Evolutionary conservation across 30 jellyfish, hydroid and myxozoan genomes (phyloP).

Genomic region (Rhopilema esculentum): DNA sequence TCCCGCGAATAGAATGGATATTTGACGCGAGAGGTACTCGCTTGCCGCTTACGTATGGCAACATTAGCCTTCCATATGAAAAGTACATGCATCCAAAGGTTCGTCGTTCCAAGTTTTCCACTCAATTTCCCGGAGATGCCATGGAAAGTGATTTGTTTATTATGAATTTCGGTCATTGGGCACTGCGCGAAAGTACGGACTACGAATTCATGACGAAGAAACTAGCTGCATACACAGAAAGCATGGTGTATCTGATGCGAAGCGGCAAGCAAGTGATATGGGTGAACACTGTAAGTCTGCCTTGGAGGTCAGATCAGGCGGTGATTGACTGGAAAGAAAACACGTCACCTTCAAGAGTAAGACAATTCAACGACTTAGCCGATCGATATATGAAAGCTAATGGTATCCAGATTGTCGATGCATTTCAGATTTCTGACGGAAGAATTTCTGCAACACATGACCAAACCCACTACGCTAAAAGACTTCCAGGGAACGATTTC

Average conservation of each 20-base stretch:
- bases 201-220: slow-evolving; percentile 59
- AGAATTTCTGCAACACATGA: slow-evolving; percentile 93
- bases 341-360: slow-evolving; percentile 93
- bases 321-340: slow-evolving; percentile 94
- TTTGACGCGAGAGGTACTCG: slow-evolving; percentile 99
- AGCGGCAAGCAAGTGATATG: slow-evolving; percentile 75
- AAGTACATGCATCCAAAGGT: slow-evolving; percentile 94
- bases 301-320: slow-evolving; percentile 95
- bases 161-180: slow-evolving; percentile 95
- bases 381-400: slow-evolving; percentile 65
- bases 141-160: slow-evolving; percentile 71
- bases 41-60: slow-evolving; percentile 75
- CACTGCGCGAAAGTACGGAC: slow-evolving; percentile 84
- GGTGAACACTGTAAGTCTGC: slow-evolving; percentile 93
- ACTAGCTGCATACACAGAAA: slow-evolving; percentile 81
- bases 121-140: slow-evolving; percentile 89
- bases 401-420: slow-evolving; percentile 84
- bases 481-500: slow-evolving; percentile 90
- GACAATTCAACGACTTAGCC: slow-evolving; percentile 75
- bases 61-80: slow-evolving; percentile 84
- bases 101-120: slow-evolving; percentile 91
- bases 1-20: slow-evolving; percentile 96
- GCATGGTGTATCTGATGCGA: slow-evolving; percentile 46
- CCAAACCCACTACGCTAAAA: slow-evolving; percentile 88
- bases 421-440: slow-evolving; percentile 90